Base-by-base conservation (phyloP, 1,140 invertebrate genomes). In the Trichogramma pretiosum region DNA sequence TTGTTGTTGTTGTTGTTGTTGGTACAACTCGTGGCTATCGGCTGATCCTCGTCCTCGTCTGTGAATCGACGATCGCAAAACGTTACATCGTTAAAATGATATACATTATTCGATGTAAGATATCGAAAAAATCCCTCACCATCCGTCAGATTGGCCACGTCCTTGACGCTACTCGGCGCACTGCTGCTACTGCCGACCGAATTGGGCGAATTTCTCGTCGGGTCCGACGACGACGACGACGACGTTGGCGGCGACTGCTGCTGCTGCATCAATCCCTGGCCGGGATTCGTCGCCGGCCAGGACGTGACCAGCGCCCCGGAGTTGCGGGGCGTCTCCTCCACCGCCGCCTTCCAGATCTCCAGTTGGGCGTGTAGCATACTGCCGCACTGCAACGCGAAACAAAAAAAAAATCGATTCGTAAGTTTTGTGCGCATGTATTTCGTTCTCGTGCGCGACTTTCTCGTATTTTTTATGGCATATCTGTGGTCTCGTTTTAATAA, bases 331-430 rank as follows among this genome's bases (percentile, higher is more conserved):
- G 70, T 71, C 44, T 72, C 70, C 48, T 72, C 70, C 21, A 72
- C 70, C 56, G 88, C 85, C 44, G 82, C 85, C 65, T 90, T 91
- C 90, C 90, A 94, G 44, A 95, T 87, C 65, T 94, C 91, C 57
- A 96, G 65, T 60, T 93, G 87, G 26, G 88, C 87, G 65, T 86
- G 84, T 33, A 96, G 67, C 53, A 84, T 87, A 61, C 85, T 84
- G 5, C 91, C 91, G 55, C 83, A 82, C 85, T 88, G 48, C 4
- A 64, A 61, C 50, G 45, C 11, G 11, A 42, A 32, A 32, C 30
- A 30, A 8, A 47, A 28, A 30, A 30, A 38, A 22, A 5, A 22
- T 21, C n/a, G n/a, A n/a, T n/a, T n/a, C n/a, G n/a, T n/a, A n/a
- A n/a, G n/a, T n/a, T n/a, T n/a, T n/a, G n/a, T n/a, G n/a, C n/a